Evolutionary conservation across 2,797 vertebrate genomes (phyloP), one percentile per base, ranked within the genome.

Genomic region (Thripadectes ignobilis): DNA sequence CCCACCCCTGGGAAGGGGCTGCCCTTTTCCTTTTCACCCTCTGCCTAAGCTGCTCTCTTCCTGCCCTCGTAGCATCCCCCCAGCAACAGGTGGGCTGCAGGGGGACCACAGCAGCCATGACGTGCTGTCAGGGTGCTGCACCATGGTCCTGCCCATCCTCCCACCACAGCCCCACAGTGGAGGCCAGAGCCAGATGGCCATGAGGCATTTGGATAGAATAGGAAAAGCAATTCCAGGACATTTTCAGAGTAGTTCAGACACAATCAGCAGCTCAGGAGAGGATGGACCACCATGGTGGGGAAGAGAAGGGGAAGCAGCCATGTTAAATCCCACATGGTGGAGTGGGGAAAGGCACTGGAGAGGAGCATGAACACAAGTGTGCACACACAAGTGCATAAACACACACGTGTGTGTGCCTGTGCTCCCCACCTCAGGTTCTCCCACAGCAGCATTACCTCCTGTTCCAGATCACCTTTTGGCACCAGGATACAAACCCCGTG

Each of bases 321-420:
- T 14, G 18, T 49, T 75, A 58, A 72, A 66, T 29, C 7, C 20
- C 45, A 13, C 1, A 4, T 0, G 0, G 39, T 3, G 5, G 9
- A 38, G 43, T 2, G 2, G 38, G 27, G 46, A 66, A 52, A 61
- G 67, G 62, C 17, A 23, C 20, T 7, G 27, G 43, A 54, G 52
- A 62, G 32, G 32, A 71, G 32, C 7, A 9, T 0, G 0, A 83
- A 36, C 38, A 62, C 38, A 14, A 30, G 18, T 61, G 17, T 12
- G 3, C 1, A 7, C 38, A 32, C 19, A 15, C 17, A 38, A 34
- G 10, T 65, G 48, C 36, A 38, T n/a, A 41, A 41, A 18, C 6
- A n/a, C 34, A n/a, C n/a, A 32, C 17, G 7, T 26, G 17, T 7
- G 5, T 41, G 20, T 6, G 7, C 8, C 52, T 30, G 23, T 61